Percentiles rank a stretch among this genome's conserved stretches.
Conservation (phyloP, 2,888 invertebrate genomes). For the Drosophila peninsularis region DNA sequence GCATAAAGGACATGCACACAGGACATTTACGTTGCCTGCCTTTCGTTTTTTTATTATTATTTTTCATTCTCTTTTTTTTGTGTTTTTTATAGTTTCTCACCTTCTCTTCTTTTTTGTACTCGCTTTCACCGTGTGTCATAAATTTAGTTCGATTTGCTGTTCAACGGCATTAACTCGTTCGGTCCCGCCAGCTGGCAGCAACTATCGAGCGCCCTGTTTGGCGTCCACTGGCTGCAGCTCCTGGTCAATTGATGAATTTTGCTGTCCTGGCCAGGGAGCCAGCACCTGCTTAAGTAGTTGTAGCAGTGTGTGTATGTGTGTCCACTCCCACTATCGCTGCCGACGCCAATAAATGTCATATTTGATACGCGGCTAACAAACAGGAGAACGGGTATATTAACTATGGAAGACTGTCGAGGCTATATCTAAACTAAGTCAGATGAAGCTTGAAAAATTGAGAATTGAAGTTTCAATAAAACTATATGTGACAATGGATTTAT, state of each 20-base stretch:
- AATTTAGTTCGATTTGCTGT: conserved; percentile 81
- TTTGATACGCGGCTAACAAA: conserved; percentile 7
- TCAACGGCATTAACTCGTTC: conserved; percentile 70
- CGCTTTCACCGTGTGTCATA: conserved; percentile 65
- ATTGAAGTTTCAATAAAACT: no score
- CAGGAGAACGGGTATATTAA: neutral
- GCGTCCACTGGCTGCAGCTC: conserved; percentile 6
- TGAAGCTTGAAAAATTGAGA: no score
- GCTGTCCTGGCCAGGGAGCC: conserved; percentile 15
- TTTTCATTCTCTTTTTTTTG: conserved; percentile 2
- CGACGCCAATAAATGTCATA: conserved; percentile 68
- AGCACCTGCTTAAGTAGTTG: conserved; percentile 58
- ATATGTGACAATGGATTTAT: no score
- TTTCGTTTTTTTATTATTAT: conserved; percentile 33
- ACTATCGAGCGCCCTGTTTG: conserved; percentile 26
- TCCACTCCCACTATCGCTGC: conserved; percentile 7
- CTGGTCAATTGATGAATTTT: conserved; percentile 44
- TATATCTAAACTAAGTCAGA: no score
- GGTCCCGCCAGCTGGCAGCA: conserved; percentile 27
- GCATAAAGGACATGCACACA: conserved; percentile 73
- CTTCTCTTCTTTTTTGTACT: conserved; percentile 22
- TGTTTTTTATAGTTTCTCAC: conserved; percentile 34
- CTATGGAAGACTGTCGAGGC: no score
- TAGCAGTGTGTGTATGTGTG: conserved; percentile 15
- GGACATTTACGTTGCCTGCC: conserved; percentile 57